Conservation (phyloP, 2,113 vertebrate genomes). For the Alethe castanea region DNA sequence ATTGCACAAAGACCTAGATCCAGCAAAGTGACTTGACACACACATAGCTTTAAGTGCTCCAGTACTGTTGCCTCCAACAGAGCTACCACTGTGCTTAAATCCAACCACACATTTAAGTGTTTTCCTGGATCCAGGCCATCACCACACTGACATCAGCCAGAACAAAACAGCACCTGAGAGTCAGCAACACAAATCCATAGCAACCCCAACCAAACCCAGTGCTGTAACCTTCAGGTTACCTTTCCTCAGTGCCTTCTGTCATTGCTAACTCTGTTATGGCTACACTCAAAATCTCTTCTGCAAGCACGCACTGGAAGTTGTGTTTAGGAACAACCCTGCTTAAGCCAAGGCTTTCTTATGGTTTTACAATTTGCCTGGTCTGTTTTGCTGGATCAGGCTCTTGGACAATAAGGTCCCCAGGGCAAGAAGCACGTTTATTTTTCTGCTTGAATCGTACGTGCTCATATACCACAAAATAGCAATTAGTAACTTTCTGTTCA, state of each 20-base stretch:
- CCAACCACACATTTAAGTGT: not conserved
- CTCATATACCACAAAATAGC: not conserved
- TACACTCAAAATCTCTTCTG: not conserved
- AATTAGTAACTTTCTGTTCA: not conserved
- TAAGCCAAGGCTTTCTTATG: not conserved
- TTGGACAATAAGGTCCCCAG: not conserved
- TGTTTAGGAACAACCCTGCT: not conserved
- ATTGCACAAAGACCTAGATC: not conserved
- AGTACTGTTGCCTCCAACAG: not conserved
- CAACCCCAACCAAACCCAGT: not conserved
- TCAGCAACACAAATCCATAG: constrained; percentile 5
- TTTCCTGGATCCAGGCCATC: constrained; percentile 36
- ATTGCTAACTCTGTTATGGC: not conserved
- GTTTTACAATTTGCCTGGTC: not conserved
- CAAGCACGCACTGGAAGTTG: not conserved
- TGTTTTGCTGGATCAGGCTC: constrained; percentile 12
- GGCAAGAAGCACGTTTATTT: constrained; percentile 8
- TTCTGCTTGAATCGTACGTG: constrained; percentile 10
- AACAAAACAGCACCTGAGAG: constrained; percentile 34
- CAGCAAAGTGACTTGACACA: not conserved
- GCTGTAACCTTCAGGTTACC: constrained; percentile 51
- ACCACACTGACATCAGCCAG: not conserved
- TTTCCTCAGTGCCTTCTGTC: not conserved
- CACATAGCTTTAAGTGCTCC: not conserved
- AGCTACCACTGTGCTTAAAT: not conserved